Percentiles rank a stretch among this genome's conserved stretches.
These are phyloP conservation scores for Glossophaga mutica DNA, from an alignment of 2,797 vertebrate genomes.

Conservation along the genomic window DNA sequence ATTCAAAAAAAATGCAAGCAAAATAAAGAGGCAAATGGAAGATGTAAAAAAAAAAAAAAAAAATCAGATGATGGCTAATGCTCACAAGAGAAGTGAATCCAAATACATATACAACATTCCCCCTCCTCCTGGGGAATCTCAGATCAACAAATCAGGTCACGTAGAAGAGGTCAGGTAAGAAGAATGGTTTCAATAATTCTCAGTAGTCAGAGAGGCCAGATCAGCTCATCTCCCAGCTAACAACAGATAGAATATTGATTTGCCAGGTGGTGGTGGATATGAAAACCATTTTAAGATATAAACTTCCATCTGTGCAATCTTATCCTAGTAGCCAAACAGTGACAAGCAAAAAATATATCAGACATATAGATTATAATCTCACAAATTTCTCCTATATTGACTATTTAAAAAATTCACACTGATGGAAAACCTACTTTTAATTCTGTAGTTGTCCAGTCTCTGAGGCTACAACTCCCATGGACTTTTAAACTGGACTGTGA, in stretches of 20 bases:
- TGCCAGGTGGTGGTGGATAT: background rate
- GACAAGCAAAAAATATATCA: background rate
- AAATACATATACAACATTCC: background rate
- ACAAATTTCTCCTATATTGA: background rate
- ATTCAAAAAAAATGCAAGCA: too few species aligned
- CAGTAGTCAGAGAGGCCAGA: background rate
- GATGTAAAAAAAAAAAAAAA: too few species aligned
- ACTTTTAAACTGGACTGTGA: background rate
- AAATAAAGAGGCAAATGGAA: too few species aligned
- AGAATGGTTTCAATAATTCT: background rate
- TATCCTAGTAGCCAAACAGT: background rate
- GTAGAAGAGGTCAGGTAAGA: background rate
- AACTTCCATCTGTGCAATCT: background rate
- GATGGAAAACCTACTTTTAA: background rate
- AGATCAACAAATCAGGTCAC: background rate
- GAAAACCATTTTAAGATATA: slow-evolving; percentile 14
- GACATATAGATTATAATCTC: background rate
- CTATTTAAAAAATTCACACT: background rate
- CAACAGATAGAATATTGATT: background rate
- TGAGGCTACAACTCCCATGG: background rate
- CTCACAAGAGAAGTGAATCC: background rate
- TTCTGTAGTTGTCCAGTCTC: background rate
- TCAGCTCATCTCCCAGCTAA: background rate
- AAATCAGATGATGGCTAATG: slow-evolving; percentile 33
- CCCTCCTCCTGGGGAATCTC: background rate